phyloP scores from a whole-genome alignment of 1,140 invertebrate genomes.

The Caerostris extrusa region DNA sequence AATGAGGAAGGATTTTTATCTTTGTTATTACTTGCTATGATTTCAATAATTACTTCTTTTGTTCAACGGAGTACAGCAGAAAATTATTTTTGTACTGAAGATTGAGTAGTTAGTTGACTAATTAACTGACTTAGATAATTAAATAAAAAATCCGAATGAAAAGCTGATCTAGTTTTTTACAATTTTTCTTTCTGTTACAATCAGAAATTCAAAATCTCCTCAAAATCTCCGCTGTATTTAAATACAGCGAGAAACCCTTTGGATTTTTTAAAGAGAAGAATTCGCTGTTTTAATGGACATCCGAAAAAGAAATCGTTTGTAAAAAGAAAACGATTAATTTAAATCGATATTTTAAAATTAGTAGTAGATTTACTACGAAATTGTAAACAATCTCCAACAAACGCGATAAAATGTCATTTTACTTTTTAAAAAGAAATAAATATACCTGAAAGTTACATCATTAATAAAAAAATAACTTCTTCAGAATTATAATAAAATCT shows the following conservation, averaged over 20 bases:
- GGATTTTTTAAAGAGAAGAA: background rate
- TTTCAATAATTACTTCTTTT: background rate
- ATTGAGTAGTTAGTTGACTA: no score
- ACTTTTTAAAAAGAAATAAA: no score
- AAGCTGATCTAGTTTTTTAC: background rate
- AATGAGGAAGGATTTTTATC: background rate
- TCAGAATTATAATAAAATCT: no score
- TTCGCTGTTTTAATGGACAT: background rate
- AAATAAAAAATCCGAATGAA: background rate
- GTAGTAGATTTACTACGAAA: background rate
- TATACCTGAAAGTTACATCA: no score
- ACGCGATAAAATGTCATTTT: no score
- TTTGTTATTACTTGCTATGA: background rate
- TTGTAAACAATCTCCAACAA: background rate
- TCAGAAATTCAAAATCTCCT: background rate
- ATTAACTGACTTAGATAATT: background rate
- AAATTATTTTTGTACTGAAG: conserved; percentile 29
- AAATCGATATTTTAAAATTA: background rate
- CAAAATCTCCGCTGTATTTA: background rate
- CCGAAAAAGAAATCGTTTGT: conserved; percentile 3
- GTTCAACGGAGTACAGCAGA: conserved; percentile 26
- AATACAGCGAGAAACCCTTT: background rate
- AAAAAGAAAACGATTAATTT: background rate
- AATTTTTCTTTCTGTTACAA: background rate
- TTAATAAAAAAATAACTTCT: no score